Evolutionary conservation across 2,113 vertebrate genomes (phyloP), one percentile per base, ranked within the genome.

Genomic region (Rhadina sibilatrix): DNA sequence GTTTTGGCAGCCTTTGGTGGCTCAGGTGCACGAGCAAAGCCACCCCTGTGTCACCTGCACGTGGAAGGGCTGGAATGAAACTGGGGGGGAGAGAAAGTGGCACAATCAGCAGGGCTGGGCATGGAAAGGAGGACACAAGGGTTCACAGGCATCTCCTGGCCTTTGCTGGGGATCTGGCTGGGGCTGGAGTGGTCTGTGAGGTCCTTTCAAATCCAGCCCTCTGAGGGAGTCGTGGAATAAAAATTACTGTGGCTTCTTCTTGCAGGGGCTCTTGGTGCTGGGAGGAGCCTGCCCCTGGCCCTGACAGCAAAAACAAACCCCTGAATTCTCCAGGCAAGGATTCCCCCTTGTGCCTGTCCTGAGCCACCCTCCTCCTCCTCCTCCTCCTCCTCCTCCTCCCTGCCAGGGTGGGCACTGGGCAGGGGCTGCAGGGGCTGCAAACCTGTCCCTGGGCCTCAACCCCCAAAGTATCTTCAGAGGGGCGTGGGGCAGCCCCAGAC

Each of bases 11-110:
- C 46, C 59, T 40, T 6, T 52, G 4, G 37, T 56, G 11, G 3
- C 49, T 63, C 21, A 1, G 5, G 3, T 4, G 69, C 15, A 10
- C 6, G 3, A 21, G n/a, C 38, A 47, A 42, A 42, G 3, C 52
- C 37, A 4, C 30, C 44, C 2, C 0, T 23, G 77, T n/a, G 49
- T 9, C 44, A 7, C 4, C 3, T 0, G 0, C 57, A 20, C n/a
- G 4, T 8, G 65, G 20, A 23, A 47, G 76, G 2, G 19, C 63
- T 28, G 44, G 38, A 78, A 35, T 70, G n/a, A 3, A 37, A 4
- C 37, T 10, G n/a, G 1, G 10, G 18, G 31, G 6, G 13, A 23
- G 15, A 59, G 16, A 1, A 31, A 68, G 35, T 1, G 64, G 37
- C 16, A 19, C 15, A 54, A 75, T 8, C 6, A 17, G 25, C 2